Evolutionary conservation across 2,888 invertebrate genomes (phyloP).

Genomic region (Tipula helvola): DNA sequence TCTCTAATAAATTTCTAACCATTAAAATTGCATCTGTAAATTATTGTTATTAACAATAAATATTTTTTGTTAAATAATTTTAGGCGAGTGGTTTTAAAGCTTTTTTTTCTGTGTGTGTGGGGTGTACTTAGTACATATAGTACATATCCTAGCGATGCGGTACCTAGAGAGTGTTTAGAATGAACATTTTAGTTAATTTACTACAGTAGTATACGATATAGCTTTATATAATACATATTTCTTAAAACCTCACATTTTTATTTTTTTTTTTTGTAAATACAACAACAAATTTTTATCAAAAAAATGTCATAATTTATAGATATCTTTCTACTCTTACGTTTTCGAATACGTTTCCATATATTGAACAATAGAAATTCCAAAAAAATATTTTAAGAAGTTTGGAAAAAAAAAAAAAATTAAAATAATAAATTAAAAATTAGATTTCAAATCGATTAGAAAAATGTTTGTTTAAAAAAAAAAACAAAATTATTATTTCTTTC

Average conservation of each 20-base stretch:
- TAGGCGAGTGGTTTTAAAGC: not conserved
- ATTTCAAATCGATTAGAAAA: conserved; percentile 4
- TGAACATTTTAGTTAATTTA: not conserved
- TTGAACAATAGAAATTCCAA: not conserved
- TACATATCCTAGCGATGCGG: not conserved
- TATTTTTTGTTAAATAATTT: not conserved
- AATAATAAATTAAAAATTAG: conserved; percentile 4
- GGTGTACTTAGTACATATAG: not conserved
- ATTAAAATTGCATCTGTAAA: not conserved
- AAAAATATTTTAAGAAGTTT: not conserved
- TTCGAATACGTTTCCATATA: not conserved
- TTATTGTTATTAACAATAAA: not conserved
- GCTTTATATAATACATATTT: not conserved
- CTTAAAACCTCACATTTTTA: not conserved
- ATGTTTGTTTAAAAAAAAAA: not conserved
- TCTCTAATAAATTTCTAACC: conserved; percentile 4
- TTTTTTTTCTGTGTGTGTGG: not conserved
- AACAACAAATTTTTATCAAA: not conserved
- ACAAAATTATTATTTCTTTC: not conserved
- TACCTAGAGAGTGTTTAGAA: not conserved
- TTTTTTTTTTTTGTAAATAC: not conserved
- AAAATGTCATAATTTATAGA: not conserved
- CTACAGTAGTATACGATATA: not conserved
- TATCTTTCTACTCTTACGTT: not conserved
- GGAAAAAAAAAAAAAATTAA: not conserved